phyloP scores from a whole-genome alignment of 2,888 invertebrate genomes.

The Hoplodrina ambigua region DNA sequence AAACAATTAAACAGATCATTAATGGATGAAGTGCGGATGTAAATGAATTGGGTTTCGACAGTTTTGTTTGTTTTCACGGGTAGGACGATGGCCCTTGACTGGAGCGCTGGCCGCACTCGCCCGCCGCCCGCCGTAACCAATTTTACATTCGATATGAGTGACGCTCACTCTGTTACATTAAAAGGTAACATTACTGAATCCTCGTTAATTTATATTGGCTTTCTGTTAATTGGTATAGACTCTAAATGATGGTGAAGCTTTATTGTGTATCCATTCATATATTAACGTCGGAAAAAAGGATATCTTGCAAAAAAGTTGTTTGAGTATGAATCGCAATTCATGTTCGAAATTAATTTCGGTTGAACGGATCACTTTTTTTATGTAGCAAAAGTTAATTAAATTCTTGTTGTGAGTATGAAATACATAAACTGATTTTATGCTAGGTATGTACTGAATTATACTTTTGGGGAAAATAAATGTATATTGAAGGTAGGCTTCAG shows the following conservation, averaged over 20 bases:
- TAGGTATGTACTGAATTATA: constrained; percentile 21
- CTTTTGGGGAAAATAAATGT: constrained; percentile 7
- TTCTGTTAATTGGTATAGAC: constrained; percentile 48
- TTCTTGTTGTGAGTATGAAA: constrained; percentile 14
- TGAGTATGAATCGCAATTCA: constrained; percentile 34
- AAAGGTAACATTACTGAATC: constrained; percentile 54
- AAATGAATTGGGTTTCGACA: constrained; percentile 76
- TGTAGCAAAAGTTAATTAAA: constrained; percentile 37
- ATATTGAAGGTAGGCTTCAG: background rate
- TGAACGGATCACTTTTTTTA: constrained; percentile 31
- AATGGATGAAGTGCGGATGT: constrained; percentile 73
- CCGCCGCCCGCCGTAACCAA: constrained; percentile 54
- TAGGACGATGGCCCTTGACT: constrained; percentile 65
- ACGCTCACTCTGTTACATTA: constrained; percentile 41
- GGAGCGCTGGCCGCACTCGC: constrained; percentile 45
- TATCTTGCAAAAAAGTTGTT: constrained; percentile 4
- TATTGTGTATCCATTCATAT: background rate
- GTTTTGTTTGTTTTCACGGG: constrained; percentile 72
- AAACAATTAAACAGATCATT: constrained; percentile 70
- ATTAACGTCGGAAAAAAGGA: background rate
- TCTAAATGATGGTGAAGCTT: constrained; percentile 29
- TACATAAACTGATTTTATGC: constrained; percentile 22
- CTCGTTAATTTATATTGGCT: constrained; percentile 59
- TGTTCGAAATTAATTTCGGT: constrained; percentile 42
- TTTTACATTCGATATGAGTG: constrained; percentile 65